Conservation (phyloP, 2,113 vertebrate species). For the Motacilla alba region DNA sequence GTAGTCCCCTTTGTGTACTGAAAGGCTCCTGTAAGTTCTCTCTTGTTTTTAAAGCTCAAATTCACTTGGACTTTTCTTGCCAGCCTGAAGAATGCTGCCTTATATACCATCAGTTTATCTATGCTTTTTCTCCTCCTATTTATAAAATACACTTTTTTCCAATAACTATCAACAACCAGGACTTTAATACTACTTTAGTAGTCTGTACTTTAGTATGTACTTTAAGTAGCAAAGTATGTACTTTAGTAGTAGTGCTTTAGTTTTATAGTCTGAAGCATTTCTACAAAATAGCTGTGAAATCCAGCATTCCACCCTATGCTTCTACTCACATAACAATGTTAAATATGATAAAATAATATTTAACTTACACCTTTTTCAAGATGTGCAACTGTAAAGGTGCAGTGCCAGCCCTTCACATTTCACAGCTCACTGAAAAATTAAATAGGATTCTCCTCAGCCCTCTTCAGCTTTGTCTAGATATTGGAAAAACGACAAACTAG, state of each 20-base stretch:
- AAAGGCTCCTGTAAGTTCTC: background rate
- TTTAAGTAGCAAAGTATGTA: background rate
- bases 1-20: background rate
- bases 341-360: background rate
- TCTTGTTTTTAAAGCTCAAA: background rate
- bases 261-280: background rate
- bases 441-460: background rate
- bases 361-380: background rate
- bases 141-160: background rate
- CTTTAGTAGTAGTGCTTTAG: background rate
- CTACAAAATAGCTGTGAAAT: background rate
- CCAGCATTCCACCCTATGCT: background rate
- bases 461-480: background rate
- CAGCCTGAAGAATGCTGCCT: background rate
- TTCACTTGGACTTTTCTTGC: background rate
- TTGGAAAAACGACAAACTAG: background rate
- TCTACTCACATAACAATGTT: background rate
- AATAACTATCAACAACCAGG: background rate
- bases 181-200: background rate
- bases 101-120: background rate
- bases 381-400: background rate
- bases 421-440: background rate
- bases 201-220: background rate
- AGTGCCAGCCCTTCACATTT: background rate
- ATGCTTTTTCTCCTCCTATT: background rate